Evolutionary conservation across 2,888 invertebrate genomes (phyloP), one percentile per base, ranked within the genome.

Genomic region (Agonopterix arenella): DNA sequence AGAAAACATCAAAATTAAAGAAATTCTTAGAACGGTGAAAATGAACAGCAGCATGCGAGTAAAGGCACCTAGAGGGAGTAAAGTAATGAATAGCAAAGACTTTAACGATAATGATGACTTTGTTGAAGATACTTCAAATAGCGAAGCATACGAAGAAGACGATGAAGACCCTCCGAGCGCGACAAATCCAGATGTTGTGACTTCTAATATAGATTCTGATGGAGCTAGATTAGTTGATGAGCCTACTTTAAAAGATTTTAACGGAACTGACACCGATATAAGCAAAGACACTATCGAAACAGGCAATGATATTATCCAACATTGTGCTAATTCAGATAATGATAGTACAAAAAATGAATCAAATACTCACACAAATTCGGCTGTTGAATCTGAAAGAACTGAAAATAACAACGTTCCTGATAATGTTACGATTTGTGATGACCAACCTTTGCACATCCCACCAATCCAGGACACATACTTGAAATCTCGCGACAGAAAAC

Each of bases 41-140:
- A 85, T 85, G 78, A 86, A 81, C 46, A 85, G 80, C 47, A 84
- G 84, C 57, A 81, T 83, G 80, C 69, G 83, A 38, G 61, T 84
- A 28, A 84, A 84, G 55, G 81, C 80, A 1, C 84, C 84, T 2
- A 68, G 70, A 9, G 81, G 80, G 1, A 83, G 80, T 52, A 83
- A 78, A 67, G 76, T 83, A 11, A 80, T 85, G 78, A 71, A 74
- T 49, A 80, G 69, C 53, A 80, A 76, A 59, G 82, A 84, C 53
- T 79, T 82, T 48, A 77, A 72, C 52, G 78, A 78, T 2, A 70
- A 67, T 28, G 81, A 80, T 13, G 78, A 80, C 11, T 62, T 68
- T 51, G 76, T 73, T 56, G 78, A 77, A 28, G 68, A 57, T 2
- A 28, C 5, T 5, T 5, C 28, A 28, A 41, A 49, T 28, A 52